Base-by-base conservation (phyloP, 2,797 vertebrate species). In the Nasua narica region DNA sequence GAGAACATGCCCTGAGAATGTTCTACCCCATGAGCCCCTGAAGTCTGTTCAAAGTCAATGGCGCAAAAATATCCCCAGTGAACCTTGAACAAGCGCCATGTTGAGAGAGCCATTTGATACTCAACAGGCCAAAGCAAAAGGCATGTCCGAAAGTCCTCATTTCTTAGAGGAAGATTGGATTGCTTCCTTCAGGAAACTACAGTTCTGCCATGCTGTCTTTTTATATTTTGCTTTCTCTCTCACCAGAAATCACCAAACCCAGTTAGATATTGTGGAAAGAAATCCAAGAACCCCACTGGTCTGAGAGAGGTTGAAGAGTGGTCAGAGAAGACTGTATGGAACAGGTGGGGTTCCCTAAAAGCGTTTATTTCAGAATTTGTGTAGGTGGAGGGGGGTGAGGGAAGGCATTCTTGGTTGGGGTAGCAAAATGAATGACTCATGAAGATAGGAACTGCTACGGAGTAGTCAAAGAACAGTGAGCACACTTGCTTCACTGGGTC, bases 41-140 rank as follows among this genome's bases (percentile, higher is more conserved):
- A 74, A 82, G n/a, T 83, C 52, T 27, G 4, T 52, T 62, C 46
- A 96, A 40, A 91, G 65, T 54, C 83, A 78, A 4, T 52, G 76
- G 40, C 89, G 65, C 94, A 91, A 95, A 96, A 85, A 81, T 65
- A 89, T 62, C 69, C 37, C 48, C 91, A n/a, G 23, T 58, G 76
- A 16, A 69, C 87, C n/a, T 93, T 82, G 14, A 93, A 43, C 60
- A 58, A 69, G 54, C 0, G 9, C 46, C 74, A 52, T 9, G 14
- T 21, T 89, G 69, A 86, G 12, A 92, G n/a, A 78, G 81, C 83
- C 29, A 91, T 29, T 19, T 23, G 32, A 67, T 90, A 58, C 11
- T 25, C 18, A 29, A 21, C 21, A 90, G 18, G 40, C 32, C 52
- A 87, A 93, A 90, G 69, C n/a, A 11, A 88, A 91, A 23, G 72